Base-by-base conservation (phyloP, 2,888 invertebrate genomes). In the Clistopyga incitator region DNA sequence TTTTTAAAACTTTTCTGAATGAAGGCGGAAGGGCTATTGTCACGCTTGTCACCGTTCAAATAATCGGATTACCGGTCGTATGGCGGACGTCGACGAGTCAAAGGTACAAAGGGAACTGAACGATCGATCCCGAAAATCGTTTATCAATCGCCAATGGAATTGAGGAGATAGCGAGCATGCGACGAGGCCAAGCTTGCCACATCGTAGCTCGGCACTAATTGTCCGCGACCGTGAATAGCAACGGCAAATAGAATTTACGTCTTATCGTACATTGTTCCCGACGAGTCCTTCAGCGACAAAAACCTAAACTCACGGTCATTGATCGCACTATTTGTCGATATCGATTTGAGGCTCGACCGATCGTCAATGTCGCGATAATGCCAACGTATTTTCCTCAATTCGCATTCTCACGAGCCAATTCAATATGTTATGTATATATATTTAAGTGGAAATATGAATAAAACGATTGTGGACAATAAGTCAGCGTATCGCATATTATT, bases 181-280 rank as follows among this genome's bases (percentile, higher is more conserved):
- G 20, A 20, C 52, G 56, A 56, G 25, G 25, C 3, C 23, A 6
- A n/a, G 47, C 15, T 34, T n/a, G 29, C 15, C 38, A 34, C 34
- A 4, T 18, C 38, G n/a, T 18, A 64, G 18, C 38, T 38, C 10
- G 64, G 20, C 11, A 47, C 23, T 65, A 42, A 42, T 65, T 15
- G 25, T 42, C 23, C 2, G 42, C 15, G 42, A 42, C 20, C 42
- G 42, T 42, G 23, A 65, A 65, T 65, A 42, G 20, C 64, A 11
- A 18, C 23, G 18, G 42, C 20, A 42, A 65, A 45, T 11, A 18
- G 42, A 38, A 42, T 65, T 34, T 10, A 20, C 34, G n/a, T n/a
- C 64, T 64, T 64, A 64, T 64, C 64, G 64, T 64, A n/a, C 64
- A 38, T 64, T 64, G 64, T 38, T 18, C 64, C 18, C 15, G 42